phyloP scores from a whole-genome alignment of 2,113 vertebrate genomes.

The Vulpes ferrilata region DNA sequence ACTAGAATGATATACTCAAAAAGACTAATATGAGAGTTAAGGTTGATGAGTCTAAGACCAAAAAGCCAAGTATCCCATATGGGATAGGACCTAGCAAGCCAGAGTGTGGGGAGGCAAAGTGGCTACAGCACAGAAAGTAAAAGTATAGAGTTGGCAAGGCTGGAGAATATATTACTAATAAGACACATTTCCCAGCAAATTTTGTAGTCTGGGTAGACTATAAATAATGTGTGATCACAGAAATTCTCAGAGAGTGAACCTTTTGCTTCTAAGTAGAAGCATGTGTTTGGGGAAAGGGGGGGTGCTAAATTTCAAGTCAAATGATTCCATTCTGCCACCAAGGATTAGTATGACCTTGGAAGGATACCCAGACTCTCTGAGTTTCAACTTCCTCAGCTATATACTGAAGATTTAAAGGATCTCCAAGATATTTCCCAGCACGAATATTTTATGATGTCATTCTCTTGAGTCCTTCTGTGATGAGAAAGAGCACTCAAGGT shows the following conservation, averaged over 20 bases:
- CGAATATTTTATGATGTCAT: constrained; percentile 38
- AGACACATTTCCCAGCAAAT: constrained; percentile 80
- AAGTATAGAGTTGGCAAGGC: constrained; percentile 78
- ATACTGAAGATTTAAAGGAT: constrained; percentile 9
- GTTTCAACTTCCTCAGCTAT: background rate
- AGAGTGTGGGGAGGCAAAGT: constrained; percentile 55
- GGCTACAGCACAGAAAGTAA: constrained; percentile 69
- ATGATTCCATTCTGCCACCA: constrained; percentile 65
- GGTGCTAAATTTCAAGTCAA: constrained; percentile 72
- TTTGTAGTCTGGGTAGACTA: constrained; percentile 80
- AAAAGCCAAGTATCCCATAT: constrained; percentile 79
- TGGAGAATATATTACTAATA: constrained; percentile 84
- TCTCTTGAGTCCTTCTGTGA: background rate
- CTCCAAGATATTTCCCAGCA: constrained; percentile 26
- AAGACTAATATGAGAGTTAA: constrained; percentile 58
- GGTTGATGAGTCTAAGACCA: constrained; percentile 59
- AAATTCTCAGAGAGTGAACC: constrained; percentile 81
- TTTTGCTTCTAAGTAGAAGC: constrained; percentile 77
- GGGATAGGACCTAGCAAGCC: constrained; percentile 73
- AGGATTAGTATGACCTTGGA: constrained; percentile 71
- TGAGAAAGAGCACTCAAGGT: constrained; percentile 16
- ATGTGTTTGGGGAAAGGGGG: background rate
- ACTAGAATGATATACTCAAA: constrained; percentile 41
- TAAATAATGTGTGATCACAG: constrained; percentile 85
- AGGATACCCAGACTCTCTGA: constrained; percentile 24